Conservation (phyloP, 2,888 invertebrate species). For the Sarcophaga carnaria region DNA sequence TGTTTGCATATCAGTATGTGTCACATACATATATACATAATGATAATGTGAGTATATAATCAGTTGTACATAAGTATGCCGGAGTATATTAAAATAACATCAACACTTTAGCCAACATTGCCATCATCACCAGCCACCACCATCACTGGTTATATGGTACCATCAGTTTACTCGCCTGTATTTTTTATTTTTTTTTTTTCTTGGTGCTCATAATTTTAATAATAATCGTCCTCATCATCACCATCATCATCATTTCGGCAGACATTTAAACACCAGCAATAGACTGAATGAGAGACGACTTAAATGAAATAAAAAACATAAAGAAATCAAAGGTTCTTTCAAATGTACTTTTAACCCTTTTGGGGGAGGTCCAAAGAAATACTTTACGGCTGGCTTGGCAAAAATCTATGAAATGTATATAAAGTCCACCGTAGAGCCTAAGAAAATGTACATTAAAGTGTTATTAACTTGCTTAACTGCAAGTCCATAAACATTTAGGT, state of each 20-base stretch:
- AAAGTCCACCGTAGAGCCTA: no score
- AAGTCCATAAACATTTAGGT: no score
- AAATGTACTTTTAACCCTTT: background rate
- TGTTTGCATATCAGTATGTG: background rate
- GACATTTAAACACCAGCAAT: constrained; percentile 56
- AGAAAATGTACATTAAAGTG: no score
- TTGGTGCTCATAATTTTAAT: constrained; percentile 49
- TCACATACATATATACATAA: background rate
- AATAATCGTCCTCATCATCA: constrained; percentile 50
- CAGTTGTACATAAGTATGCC: constrained; percentile 57
- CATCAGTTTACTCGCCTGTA: background rate
- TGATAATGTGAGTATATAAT: constrained; percentile 27
- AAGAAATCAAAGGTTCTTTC: background rate
- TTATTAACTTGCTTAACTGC: no score
- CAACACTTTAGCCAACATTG: constrained; percentile 53
- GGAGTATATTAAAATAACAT: constrained; percentile 57
- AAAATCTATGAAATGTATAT: no score
- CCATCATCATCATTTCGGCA: background rate
- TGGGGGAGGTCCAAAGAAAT: no score
- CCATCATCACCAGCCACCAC: constrained; percentile 43
- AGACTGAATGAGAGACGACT: constrained; percentile 57
- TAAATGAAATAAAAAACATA: constrained; percentile 31
- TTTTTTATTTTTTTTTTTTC: constrained; percentile 8
- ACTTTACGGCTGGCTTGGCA: no score
- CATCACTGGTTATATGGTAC: background rate